Percentiles rank a stretch among this genome's conserved stretches.
These are phyloP conservation scores for Plagodis pulveraria DNA, from an alignment of 2,888 invertebrate species.

Conservation along the genomic window DNA sequence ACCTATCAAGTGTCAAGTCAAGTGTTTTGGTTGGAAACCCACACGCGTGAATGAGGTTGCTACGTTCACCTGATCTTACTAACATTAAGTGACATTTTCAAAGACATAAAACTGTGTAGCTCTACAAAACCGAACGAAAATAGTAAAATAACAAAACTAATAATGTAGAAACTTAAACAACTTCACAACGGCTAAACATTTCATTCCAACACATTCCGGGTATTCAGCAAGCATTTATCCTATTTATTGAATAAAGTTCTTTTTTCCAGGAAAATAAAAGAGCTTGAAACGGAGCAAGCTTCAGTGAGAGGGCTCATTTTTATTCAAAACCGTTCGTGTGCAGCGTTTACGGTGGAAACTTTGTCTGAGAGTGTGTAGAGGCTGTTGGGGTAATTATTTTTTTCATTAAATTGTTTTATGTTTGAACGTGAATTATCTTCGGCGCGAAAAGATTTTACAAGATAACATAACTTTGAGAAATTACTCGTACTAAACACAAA, in stretches of 20 bases:
- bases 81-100: too few relatives aligned
- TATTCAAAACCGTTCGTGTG: conserved; percentile 58
- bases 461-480: too few relatives aligned
- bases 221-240: conserved; percentile 22
- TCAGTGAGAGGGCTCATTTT: conserved; percentile 43
- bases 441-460: too few relatives aligned
- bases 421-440: too few relatives aligned
- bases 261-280: conserved; percentile 14
- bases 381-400: too few relatives aligned
- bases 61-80: too few relatives aligned
- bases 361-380: conserved; percentile 31
- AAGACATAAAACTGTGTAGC: too few relatives aligned
- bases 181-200: conserved; percentile 9
- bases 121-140: neutral
- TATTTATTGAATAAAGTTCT: conserved; percentile 42
- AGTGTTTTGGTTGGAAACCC: too few relatives aligned
- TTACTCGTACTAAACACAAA: too few relatives aligned
- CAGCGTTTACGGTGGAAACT: conserved; percentile 56
- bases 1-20: too few relatives aligned
- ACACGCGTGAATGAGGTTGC: too few relatives aligned
- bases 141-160: conserved; percentile 2
- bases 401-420: too few relatives aligned
- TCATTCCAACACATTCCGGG: conserved; percentile 14
- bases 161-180: conserved; percentile 5
- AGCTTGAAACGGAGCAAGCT: conserved; percentile 35